phyloP scores from a whole-genome alignment of 2,888 invertebrate genomes.

The Furcula furcula region DNA sequence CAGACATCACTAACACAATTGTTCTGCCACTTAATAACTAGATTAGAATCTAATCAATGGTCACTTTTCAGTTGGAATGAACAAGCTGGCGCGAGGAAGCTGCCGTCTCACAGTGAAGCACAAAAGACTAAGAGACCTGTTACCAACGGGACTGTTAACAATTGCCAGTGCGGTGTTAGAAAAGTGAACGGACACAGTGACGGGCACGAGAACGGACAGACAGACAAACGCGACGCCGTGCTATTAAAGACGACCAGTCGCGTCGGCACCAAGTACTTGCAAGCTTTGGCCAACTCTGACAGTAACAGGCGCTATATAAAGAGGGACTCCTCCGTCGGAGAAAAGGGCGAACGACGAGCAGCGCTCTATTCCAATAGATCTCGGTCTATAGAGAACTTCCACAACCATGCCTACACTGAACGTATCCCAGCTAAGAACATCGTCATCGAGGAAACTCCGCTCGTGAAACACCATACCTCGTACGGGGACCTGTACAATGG shows the following conservation, averaged over 20 bases:
- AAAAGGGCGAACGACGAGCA: constrained; percentile 53
- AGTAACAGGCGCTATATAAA: constrained; percentile 57
- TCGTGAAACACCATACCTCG: constrained; percentile 72
- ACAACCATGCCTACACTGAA: constrained; percentile 55
- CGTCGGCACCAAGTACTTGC: constrained; percentile 73
- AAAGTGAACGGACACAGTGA: constrained; percentile 60
- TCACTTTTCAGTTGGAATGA: constrained; percentile 79
- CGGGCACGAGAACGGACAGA: constrained; percentile 46
- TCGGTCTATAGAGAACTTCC: constrained; percentile 77
- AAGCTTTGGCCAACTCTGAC: constrained; percentile 65
- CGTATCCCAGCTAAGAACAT: constrained; percentile 46
- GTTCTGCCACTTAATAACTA: no score
- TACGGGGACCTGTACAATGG: constrained; percentile 73
- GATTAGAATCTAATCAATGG: no score
- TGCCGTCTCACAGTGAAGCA: constrained; percentile 79
- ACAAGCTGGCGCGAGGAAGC: constrained; percentile 75
- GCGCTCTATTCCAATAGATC: constrained; percentile 62
- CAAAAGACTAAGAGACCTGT: constrained; percentile 77
- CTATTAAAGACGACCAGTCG: constrained; percentile 69
- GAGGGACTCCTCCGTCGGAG: constrained; percentile 64
- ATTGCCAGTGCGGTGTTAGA: constrained; percentile 72
- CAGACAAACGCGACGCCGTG: constrained; percentile 54
- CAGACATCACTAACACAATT: no score
- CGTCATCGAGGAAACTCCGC: constrained; percentile 57
- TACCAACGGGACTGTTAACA: constrained; percentile 64